Evolutionary conservation across 2,797 vertebrate species (phyloP).

Genomic region (Eulemur albifrons): DNA sequence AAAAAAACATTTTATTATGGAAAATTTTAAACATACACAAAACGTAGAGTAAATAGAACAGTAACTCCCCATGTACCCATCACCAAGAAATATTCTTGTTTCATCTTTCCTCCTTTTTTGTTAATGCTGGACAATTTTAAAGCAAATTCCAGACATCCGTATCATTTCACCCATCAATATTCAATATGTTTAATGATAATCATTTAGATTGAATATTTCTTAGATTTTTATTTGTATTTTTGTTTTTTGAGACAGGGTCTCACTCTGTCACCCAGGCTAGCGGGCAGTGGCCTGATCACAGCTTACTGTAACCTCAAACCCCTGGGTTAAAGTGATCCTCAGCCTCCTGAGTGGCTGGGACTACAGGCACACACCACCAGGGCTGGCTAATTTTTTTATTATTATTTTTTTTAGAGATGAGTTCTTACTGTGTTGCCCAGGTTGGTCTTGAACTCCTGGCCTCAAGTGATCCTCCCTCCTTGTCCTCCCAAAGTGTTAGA

Average conservation of each 20-base stretch:
- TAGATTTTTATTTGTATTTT: neutral
- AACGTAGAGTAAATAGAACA: neutral
- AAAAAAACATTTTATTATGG: neutral
- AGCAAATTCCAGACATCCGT: neutral
- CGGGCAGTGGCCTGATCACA: neutral
- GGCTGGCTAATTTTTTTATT: neutral
- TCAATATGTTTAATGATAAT: neutral
- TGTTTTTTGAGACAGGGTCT: neutral
- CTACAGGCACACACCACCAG: neutral
- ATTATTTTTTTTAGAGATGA: neutral
- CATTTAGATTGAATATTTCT: constrained; percentile 14
- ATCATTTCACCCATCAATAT: neutral
- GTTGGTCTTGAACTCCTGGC: neutral
- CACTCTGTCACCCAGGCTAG: neutral
- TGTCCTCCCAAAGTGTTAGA: neutral
- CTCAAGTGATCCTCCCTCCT: neutral
- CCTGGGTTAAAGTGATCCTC: neutral
- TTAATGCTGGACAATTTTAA: constrained; percentile 22
- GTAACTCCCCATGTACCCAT: neutral
- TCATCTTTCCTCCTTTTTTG: neutral
- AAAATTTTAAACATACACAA: neutral
- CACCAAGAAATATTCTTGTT: neutral
- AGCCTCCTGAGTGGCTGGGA: neutral
- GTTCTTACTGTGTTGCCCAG: neutral
- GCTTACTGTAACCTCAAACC: neutral